Base-by-base conservation (phyloP, 2,113 vertebrate species). In the Zapus hudsonius region DNA sequence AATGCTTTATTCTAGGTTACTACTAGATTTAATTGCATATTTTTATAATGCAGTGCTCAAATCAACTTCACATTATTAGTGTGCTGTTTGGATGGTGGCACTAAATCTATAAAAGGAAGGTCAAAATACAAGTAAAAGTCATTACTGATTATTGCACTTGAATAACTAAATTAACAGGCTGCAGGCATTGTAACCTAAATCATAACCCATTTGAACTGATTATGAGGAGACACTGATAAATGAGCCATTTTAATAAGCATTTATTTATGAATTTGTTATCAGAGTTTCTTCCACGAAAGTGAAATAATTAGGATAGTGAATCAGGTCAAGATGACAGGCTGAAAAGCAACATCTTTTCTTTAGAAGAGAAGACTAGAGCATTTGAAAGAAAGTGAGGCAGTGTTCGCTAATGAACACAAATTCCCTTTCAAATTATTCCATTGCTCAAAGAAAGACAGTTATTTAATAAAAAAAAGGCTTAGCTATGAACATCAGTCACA, bases 181-280 rank as follows among this genome's bases (percentile, higher is more conserved):
- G 8, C 84, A 36, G 22, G 87, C 70, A 57, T 91, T 88, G 55
- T 70, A 90, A 95, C 69, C 95, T 95, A 90, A 42, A 69, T 55
- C 89, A 95, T 90, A 95, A 95, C 63, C 89, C 92, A 96, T 88
- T 2, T 95, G 94, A 95, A 90, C 82, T 84, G 94, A 95, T 95
- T 94, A 83, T 85, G 95, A 97, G 94, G 76, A 95, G 57, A 42
- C 59, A 90, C 57, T 87, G 92, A 97, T 95, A 96, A 95, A 96
- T 63, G 25, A 63, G 29, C 31, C 86, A 44, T 67, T 80, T 94
- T 93, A 96, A 87, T 75, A 97, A 97, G 94, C 82, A 91, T 94
- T 87, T 96, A 93, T 94, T 95, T 96, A 94, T 44, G 38, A 81
- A 95, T 96, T 93, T 94, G 94, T 89, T 95, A 95, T 75, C 87